These are phyloP conservation scores for Aphelinus atriplicis DNA, from an alignment of 1,140 invertebrate genomes.

Conservation along the genomic window DNA sequence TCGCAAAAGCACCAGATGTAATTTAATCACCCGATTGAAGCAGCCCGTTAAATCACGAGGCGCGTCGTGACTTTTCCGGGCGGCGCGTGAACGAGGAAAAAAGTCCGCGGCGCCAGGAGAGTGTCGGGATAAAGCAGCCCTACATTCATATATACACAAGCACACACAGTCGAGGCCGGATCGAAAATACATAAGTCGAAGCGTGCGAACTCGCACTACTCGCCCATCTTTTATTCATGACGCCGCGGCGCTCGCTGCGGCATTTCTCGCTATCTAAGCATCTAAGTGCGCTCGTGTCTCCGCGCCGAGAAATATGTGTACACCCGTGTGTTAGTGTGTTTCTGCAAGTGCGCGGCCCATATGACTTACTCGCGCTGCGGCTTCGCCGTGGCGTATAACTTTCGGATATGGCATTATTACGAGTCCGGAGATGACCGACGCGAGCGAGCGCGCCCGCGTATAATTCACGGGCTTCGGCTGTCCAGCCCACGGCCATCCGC, in stretches of 20 bases:
- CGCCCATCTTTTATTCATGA: conserved; percentile 60
- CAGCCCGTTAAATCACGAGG: too few relatives aligned
- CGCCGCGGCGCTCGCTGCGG: not conserved
- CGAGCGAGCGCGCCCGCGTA: not conserved
- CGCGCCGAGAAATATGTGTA: not conserved
- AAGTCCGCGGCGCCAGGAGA: not conserved
- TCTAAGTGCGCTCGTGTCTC: conserved; percentile 1
- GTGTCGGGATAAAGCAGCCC: not conserved
- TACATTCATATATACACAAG: not conserved
- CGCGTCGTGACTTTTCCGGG: too few relatives aligned
- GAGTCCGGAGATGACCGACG: not conserved
- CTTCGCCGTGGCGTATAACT: not conserved
- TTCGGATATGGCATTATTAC: conserved; percentile 22
- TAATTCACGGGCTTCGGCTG: not conserved
- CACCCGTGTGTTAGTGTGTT: too few relatives aligned
- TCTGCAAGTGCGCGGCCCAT: not conserved
- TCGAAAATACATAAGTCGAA: conserved; percentile 1
- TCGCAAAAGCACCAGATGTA: too few relatives aligned
- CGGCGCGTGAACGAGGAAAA: not conserved
- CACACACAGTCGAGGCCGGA: not conserved
- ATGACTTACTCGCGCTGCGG: conserved; percentile 20
- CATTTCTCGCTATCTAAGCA: conserved; percentile 9
- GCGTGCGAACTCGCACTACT: conserved; percentile 43
- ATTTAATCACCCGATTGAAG: too few relatives aligned
- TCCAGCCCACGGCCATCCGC: conserved; percentile 31